Conservation (phyloP, 1,140 invertebrate genomes). For the Zeugodacus cucurbitae region DNA sequence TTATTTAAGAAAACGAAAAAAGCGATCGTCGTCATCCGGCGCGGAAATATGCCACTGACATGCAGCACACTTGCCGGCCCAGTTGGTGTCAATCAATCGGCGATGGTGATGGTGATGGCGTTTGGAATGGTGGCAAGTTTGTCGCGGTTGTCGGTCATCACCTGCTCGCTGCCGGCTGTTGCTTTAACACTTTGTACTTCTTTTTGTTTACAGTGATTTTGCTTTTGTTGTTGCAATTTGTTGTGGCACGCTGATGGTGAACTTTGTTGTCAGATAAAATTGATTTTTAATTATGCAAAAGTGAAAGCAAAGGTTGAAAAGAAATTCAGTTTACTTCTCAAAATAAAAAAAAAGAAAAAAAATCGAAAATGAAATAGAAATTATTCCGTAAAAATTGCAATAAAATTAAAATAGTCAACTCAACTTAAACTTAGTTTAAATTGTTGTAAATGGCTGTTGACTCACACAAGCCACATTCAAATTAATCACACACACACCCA, state of each 20-base stretch:
- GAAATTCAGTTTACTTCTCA: background rate
- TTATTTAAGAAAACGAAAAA: background rate
- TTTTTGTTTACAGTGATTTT: background rate
- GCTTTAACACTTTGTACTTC: background rate
- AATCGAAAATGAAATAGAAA: background rate
- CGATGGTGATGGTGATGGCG: background rate
- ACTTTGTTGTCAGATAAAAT: slow-evolving; percentile 19
- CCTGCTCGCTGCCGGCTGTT: background rate
- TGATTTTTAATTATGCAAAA: slow-evolving; percentile 37
- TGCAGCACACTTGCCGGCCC: slow-evolving; percentile 21
- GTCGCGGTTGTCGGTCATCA: background rate
- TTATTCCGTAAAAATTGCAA: background rate
- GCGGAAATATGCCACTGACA: slow-evolving; percentile 35
- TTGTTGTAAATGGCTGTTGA: background rate
- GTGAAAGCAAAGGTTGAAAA: slow-evolving; percentile 13
- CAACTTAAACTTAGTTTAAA: background rate
- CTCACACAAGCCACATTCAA: background rate
- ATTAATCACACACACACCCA: slow-evolving; percentile 2
- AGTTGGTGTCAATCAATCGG: slow-evolving; percentile 1
- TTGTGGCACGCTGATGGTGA: background rate
- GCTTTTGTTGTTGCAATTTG: background rate
- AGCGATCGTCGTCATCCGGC: slow-evolving; percentile 1
- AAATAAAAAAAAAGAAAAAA: background rate
- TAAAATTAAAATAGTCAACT: background rate
- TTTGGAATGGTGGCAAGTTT: slow-evolving; percentile 1